Conservation (phyloP, 2,113 vertebrate species). For the Dasypus novemcinctus region DNA sequence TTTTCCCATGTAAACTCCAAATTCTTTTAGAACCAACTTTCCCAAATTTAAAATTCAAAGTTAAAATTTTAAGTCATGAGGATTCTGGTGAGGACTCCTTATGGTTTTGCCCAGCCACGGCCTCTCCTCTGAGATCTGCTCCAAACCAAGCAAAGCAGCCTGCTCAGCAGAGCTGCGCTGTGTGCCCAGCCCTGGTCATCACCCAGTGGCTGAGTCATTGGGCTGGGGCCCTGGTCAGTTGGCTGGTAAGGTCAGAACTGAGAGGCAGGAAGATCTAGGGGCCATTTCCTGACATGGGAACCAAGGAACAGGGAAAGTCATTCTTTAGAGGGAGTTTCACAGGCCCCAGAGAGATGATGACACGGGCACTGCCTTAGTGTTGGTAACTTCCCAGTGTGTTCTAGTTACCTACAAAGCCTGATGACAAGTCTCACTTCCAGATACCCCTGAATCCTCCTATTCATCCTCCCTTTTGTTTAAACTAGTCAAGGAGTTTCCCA, state of each 20-base stretch:
- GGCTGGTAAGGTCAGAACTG: neutral
- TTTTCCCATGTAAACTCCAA: neutral
- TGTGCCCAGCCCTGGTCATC: too few relatives aligned
- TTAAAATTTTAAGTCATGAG: neutral
- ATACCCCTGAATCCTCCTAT: neutral
- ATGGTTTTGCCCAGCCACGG: neutral
- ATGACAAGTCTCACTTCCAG: too few relatives aligned
- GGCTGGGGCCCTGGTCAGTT: neutral
- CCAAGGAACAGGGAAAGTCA: accelerated
- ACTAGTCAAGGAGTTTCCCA: neutral
- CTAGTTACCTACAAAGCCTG: neutral
- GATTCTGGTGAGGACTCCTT: neutral
- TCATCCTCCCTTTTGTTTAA: neutral
- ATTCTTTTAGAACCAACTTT: neutral
- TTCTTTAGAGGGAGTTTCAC: neutral
- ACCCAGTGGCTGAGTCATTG: neutral
- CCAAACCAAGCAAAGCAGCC: neutral
- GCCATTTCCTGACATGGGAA: neutral
- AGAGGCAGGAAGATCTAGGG: neutral
- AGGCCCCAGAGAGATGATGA: neutral
- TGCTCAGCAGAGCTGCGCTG: neutral
- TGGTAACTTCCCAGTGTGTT: neutral
- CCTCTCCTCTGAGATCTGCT: neutral
- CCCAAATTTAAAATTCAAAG: neutral
- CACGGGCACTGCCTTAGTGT: neutral